Evolutionary conservation across 2,113 vertebrate genomes (phyloP), one percentile per base, ranked within the genome.

Genomic region (Leptobrachium leishanense): DNA sequence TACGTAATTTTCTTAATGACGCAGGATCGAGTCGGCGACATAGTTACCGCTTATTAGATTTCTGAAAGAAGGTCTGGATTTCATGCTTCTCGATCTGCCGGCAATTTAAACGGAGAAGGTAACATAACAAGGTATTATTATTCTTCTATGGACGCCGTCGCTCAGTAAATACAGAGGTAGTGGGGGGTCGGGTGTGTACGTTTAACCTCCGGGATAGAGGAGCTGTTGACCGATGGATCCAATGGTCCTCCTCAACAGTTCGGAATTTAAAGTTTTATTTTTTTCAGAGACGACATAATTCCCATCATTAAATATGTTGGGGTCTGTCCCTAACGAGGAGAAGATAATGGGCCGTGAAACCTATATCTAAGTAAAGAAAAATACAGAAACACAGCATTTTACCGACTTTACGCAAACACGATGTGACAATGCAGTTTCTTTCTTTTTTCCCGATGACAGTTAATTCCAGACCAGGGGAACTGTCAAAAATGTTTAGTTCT

Each of bases 401-500:
- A 87, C 88, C 90, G 91, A 87, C 91, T 92, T 89, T 89, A 88
- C 84, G 90, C 92, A 94, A 95, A 95, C 86, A 85, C 89, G 90
- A 94, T 95, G 92, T 97, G 96, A 97, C 96, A 95, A 92, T 94
- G 94, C 91, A 94, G 92, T 94, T 95, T 92, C 93, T 94, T 92
- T 96, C 91, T 94, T 93, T 92, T 93, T 96, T 92, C 88, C 88
- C 95, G 94, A 93, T 97, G 95, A 97, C 96, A 97, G 95, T 96
- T 96, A 94, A 97, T 96, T 96, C 94, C 94, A 94, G 92, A 96
- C 91, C 89, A 96, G 92, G 92, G 96, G 95, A 95, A 95, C 95
- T 94, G 95, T 98, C 96, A 96, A 95, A 97, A 97, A 95, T 96
- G 92, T 95, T 98, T 98, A 98, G 95, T 93, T 93, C 94, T 93